Percentiles rank a stretch among this genome's conserved stretches.
Conservation (phyloP, 2,797 vertebrate genomes). For the Cyclura pinguis region DNA sequence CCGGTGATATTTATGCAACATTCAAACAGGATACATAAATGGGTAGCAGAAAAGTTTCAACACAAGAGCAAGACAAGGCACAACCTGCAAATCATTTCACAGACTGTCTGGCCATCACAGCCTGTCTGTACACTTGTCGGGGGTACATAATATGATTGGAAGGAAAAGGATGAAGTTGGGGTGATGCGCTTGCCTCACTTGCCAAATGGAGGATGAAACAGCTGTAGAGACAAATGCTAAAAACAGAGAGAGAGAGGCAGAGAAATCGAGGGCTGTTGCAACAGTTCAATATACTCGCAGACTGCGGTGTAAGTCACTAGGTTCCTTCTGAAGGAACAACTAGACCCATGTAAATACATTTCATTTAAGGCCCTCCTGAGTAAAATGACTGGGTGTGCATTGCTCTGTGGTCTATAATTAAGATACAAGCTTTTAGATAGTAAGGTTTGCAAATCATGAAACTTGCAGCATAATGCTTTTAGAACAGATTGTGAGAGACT, state of each 20-base stretch:
- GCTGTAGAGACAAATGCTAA: background rate
- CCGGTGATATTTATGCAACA: background rate
- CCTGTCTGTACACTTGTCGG: no score
- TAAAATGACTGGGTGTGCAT: conserved; percentile 61
- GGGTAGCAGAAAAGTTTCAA: background rate
- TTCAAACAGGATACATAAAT: background rate
- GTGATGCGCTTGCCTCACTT: background rate
- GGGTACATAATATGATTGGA: background rate
- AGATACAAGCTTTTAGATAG: conserved; percentile 55
- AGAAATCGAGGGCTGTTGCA: no score
- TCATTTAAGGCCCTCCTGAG: conserved; percentile 58
- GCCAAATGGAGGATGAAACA: background rate
- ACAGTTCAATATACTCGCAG: background rate
- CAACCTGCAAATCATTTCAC: background rate
- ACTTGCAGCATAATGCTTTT: conserved; percentile 62
- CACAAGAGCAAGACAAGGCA: background rate
- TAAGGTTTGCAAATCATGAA: conserved; percentile 66
- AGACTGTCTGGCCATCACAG: background rate
- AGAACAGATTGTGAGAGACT: conserved; percentile 60
- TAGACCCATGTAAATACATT: conserved; percentile 45
- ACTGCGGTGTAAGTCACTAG: background rate
- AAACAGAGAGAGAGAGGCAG: no score
- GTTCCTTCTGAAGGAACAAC: conserved; percentile 46
- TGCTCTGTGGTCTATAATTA: conserved; percentile 59
- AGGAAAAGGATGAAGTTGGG: background rate